Conservation (phyloP, 2,113 vertebrate species). For the Gallinago jamesoni region DNA sequence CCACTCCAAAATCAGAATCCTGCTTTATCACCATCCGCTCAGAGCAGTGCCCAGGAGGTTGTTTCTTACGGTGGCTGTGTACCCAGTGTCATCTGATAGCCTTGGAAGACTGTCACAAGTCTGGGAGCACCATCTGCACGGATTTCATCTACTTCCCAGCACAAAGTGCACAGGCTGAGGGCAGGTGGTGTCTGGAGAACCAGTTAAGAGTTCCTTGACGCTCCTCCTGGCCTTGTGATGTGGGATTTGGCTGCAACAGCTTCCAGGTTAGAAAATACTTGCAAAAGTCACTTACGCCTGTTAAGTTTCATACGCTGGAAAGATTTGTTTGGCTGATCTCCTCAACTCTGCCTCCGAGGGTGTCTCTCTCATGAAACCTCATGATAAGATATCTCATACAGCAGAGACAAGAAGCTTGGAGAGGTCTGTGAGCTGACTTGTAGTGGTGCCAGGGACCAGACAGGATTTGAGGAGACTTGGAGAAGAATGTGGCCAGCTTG, state of each 20-base stretch:
- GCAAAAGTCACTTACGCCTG: background rate
- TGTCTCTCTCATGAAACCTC: background rate
- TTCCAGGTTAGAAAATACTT: background rate
- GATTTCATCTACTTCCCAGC: background rate
- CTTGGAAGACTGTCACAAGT: background rate
- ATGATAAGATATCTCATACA: background rate
- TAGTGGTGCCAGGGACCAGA: background rate
- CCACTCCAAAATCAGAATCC: background rate
- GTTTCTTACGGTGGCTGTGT: background rate
- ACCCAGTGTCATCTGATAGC: background rate
- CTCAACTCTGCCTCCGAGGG: background rate
- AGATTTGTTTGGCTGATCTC: background rate
- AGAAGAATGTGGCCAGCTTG: background rate
- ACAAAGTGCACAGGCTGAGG: background rate
- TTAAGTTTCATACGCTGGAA: background rate
- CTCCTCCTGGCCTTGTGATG: background rate
- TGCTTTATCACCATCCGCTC: background rate
- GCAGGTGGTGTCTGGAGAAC: background rate
- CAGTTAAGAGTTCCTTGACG: background rate
- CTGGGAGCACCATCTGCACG: background rate
- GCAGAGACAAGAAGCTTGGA: background rate
- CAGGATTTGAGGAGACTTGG: background rate
- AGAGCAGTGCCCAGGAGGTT: background rate
- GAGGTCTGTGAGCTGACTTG: background rate
- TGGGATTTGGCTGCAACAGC: background rate